These are phyloP conservation scores for Nomada fucata DNA, from an alignment of 2,888 invertebrate species.

Conservation along the genomic window DNA sequence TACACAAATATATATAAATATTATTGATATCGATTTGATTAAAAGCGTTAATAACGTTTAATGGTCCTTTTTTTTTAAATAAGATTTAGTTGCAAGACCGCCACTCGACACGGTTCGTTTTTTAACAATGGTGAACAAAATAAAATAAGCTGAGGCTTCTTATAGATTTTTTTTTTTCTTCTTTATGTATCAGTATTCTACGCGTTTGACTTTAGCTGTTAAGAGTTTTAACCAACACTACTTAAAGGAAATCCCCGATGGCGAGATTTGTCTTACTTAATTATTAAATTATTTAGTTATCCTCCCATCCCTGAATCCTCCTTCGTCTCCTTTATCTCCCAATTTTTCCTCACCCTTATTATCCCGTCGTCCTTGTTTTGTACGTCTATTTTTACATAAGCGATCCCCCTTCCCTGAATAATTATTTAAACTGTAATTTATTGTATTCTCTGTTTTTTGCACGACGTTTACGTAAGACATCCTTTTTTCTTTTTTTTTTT, in stretches of 20 bases:
- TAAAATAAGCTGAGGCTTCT: conserved; percentile 79
- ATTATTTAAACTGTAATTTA: conserved; percentile 78
- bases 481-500: conserved; percentile 49
- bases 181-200: conserved; percentile 83
- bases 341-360: neutral
- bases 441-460: conserved; percentile 74
- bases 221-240: conserved; percentile 77
- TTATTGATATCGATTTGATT: conserved; percentile 75
- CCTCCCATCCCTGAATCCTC: neutral
- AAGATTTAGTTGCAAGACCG: conserved; percentile 76
- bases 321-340: conserved; percentile 27
- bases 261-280: conserved; percentile 80
- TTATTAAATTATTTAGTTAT: conserved; percentile 81
- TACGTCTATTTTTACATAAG: conserved; percentile 78
- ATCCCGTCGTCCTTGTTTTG: conserved; percentile 66
- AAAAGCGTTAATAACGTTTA: conserved; percentile 68
- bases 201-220: conserved; percentile 80
- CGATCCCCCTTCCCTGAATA: conserved; percentile 59
- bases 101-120: conserved; percentile 73
- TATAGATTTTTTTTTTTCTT: conserved; percentile 78
- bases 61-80: conserved; percentile 70
- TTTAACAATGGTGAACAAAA: conserved; percentile 73
- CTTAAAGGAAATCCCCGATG: conserved; percentile 75
- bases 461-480: conserved; percentile 74
- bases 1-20: conserved; percentile 24